Conservation (phyloP, 2,888 invertebrate genomes). For the Strigamia transsilvanica region DNA sequence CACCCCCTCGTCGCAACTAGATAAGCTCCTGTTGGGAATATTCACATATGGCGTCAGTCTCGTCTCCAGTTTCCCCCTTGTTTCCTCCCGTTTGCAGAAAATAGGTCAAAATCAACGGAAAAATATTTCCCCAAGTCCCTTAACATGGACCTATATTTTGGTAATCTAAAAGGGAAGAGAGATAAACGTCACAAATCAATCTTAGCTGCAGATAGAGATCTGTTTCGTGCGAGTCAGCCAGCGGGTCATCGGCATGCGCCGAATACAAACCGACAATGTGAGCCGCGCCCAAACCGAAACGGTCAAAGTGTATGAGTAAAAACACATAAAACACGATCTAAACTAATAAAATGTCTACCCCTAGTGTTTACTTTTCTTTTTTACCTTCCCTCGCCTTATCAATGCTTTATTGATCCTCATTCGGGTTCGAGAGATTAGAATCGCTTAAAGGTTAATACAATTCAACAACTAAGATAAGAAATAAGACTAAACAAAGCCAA, state of each 20-base stretch:
- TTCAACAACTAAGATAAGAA: neutral
- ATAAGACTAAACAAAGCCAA: neutral
- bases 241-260: conserved; percentile 17
- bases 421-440: neutral
- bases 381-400: neutral
- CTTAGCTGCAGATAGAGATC: conserved; percentile 4
- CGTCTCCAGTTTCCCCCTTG: neutral
- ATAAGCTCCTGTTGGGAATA: conserved; percentile 14
- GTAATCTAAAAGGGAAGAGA: conserved; percentile 29
- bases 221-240: conserved; percentile 12
- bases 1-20: conserved; percentile 21
- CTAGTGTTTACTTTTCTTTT: conserved; percentile 1
- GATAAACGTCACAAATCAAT: conserved; percentile 17
- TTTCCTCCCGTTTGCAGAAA: conserved; percentile 7
- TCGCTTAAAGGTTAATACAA: conserved; percentile 23
- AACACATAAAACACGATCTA: conserved; percentile 31
- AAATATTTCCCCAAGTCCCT: neutral
- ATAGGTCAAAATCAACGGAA: conserved; percentile 11
- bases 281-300: conserved; percentile 9
- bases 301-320: conserved; percentile 4
- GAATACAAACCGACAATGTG: conserved; percentile 25
- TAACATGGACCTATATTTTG: neutral
- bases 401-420: neutral
- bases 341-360: conserved; percentile 1
- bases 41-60: conserved; percentile 7